Base-by-base conservation (phyloP, 37 sponge, comb jelly and placozoan genomes). In the Aplysina aerophoba region DNA sequence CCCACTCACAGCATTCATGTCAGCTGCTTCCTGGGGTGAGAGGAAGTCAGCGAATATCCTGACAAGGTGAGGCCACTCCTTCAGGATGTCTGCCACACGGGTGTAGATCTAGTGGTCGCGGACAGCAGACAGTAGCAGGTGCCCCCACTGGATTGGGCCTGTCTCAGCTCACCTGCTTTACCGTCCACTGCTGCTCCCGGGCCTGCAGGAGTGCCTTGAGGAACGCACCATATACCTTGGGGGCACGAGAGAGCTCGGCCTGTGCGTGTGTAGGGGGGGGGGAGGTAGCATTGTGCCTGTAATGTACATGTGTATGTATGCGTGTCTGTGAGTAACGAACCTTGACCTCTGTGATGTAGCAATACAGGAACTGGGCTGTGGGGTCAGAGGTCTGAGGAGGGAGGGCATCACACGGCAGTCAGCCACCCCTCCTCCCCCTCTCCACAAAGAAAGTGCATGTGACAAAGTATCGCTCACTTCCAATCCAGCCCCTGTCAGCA, bases 51-150 rank as follows among this genome's bases (percentile, higher is more conserved):
- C 84, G 56, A 92, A 92, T 22, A 92, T 53, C 31, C 68, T 85
- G 53, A 88, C 30, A 16, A 92, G 81, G 54, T 92, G 87, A 33
- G 92, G 92, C 89, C 89, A 92, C 13, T 83, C 73, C n/a, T 86
- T 55, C 1, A 92, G 79, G 0, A 92, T 33, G 35, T 60, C 37
- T 44, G 34, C 39, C 53, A 88, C 72, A 0, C 77, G 55, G 15
- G 30, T 40, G 55, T 75, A 92, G 15, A 85, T 28, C 92, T 92
- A n/a, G 57, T 8, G 85, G 16, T 22, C 40, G 44, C 37, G 8
- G 79, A 71, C n/a, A 34, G 6, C 73, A 71, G 4, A 19, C 37
- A 34, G 11, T 6, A n/a, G 50, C 8, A 8, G 8, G 6, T 44
- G 50, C 50, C 8, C 6, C 50, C 50, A 44, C 50, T 2, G 6